Evolutionary conservation across 1,140 invertebrate species (phyloP).

Genomic region (Euschistus heros): DNA sequence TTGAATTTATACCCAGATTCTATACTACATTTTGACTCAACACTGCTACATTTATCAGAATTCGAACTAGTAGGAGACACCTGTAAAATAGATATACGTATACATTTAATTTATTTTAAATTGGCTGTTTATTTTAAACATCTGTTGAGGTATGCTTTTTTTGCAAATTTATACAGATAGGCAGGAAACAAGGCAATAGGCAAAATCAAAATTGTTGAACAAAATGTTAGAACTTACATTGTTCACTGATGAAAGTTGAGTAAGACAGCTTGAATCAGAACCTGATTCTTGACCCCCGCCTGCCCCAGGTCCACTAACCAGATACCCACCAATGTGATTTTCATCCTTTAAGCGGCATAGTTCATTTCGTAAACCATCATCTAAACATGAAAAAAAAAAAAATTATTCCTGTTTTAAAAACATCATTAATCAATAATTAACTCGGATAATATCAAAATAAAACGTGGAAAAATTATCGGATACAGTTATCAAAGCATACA

Average conservation of each 20-base stretch:
- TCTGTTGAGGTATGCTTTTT: too few relatives aligned
- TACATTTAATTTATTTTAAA: not conserved
- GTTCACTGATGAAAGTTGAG: not conserved
- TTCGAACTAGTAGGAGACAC: slow-evolving; percentile 2
- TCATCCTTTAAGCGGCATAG: slow-evolving; percentile 4
- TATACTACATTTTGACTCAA: slow-evolving; percentile 34
- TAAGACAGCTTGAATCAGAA: slow-evolving; percentile 4
- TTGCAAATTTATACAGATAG: too few relatives aligned
- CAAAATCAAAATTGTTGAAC: not conserved
- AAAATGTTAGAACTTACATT: not conserved
- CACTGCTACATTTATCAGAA: slow-evolving; percentile 4
- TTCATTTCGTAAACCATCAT: not conserved
- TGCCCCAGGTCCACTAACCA: not conserved
- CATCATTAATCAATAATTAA: too few relatives aligned
- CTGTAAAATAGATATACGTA: not conserved
- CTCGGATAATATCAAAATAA: too few relatives aligned
- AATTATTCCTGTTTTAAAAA: too few relatives aligned
- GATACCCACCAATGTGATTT: not conserved
- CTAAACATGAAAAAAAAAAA: not conserved
- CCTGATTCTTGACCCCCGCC: slow-evolving; percentile 1
- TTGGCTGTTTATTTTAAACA: not conserved
- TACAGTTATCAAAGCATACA: too few relatives aligned
- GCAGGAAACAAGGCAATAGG: too few relatives aligned
- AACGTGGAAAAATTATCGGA: too few relatives aligned
- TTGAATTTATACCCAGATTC: slow-evolving; percentile 73